Conservation (phyloP, 2,888 invertebrate genomes). For the Bedellia somnulentella region DNA sequence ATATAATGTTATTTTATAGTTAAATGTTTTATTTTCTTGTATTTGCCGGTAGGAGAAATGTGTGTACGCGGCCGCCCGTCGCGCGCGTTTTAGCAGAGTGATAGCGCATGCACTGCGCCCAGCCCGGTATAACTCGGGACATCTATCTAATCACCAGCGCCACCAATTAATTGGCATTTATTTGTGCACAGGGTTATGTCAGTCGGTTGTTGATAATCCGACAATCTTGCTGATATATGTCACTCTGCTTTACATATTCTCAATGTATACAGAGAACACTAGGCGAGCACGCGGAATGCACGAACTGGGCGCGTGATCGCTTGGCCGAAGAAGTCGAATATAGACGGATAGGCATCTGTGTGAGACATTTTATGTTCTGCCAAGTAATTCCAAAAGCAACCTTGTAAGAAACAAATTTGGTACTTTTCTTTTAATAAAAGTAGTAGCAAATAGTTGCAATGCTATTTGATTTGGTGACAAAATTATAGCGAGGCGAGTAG, state of each 20-base stretch:
- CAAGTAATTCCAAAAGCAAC: no score
- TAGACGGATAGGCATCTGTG: slow-evolving; percentile 11
- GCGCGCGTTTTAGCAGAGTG: slow-evolving; percentile 5
- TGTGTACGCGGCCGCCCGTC: slow-evolving; percentile 6
- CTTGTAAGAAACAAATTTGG: no score
- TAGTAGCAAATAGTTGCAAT: no score
- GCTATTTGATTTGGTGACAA: no score
- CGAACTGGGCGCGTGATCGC: slow-evolving; percentile 27
- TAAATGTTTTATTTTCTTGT: no score
- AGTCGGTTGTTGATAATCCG: slow-evolving; percentile 22
- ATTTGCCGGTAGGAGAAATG: no score
- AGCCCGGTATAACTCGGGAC: slow-evolving; percentile 23
- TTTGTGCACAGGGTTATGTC: slow-evolving; percentile 20
- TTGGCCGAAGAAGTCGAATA: slow-evolving; percentile 22
- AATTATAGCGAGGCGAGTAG: no score
- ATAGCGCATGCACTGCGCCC: slow-evolving; percentile 32
- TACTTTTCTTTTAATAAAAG: no score
- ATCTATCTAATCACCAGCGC: slow-evolving; percentile 12
- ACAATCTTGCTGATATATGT: slow-evolving; percentile 22
- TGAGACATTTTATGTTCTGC: background rate
- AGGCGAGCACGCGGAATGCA: slow-evolving; percentile 32
- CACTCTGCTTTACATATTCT: slow-evolving; percentile 16
- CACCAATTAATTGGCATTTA: slow-evolving; percentile 26
- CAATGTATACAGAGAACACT: slow-evolving; percentile 34
- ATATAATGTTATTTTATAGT: no score